Evolutionary conservation across 2,888 invertebrate species (phyloP).

Genomic region (Nomada lathburiana): DNA sequence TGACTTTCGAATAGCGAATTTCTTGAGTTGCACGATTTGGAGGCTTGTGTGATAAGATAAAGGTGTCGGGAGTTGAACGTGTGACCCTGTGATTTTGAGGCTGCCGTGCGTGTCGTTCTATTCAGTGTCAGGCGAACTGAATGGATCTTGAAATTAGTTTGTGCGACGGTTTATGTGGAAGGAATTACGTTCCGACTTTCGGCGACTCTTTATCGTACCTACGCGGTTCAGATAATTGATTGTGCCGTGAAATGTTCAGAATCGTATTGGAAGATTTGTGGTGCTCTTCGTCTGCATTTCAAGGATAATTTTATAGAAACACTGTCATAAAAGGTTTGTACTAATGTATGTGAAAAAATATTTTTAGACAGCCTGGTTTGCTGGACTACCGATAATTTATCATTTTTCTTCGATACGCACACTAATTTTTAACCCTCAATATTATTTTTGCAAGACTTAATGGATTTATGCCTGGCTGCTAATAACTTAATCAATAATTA

Average conservation of each 20-base stretch:
- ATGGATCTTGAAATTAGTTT: constrained; percentile 5
- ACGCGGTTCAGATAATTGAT: too few species aligned
- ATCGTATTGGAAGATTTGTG: too few species aligned
- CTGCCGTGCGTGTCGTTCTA: constrained; percentile 18
- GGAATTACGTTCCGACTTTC: not conserved
- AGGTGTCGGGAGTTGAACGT: constrained; percentile 31
- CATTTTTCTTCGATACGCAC: too few species aligned
- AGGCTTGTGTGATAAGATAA: constrained; percentile 63
- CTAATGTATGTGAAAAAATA: not conserved
- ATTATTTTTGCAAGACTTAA: too few species aligned
- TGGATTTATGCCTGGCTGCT: too few species aligned
- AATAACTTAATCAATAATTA: not conserved
- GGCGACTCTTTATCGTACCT: too few species aligned
- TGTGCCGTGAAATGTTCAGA: too few species aligned
- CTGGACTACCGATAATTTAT: not conserved
- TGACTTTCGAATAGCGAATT: not conserved
- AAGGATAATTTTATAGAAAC: not conserved
- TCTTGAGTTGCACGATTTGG: not conserved
- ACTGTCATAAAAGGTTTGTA: not conserved
- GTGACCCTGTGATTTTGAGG: constrained; percentile 35
- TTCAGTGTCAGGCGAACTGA: constrained; percentile 42
- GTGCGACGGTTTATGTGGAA: not conserved
- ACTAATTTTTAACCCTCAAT: not conserved
- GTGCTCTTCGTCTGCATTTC: too few species aligned
- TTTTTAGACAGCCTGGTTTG: not conserved